Base-by-base conservation (phyloP, 92 coral and sea anemone species). In the Blastomussa wellsi region DNA sequence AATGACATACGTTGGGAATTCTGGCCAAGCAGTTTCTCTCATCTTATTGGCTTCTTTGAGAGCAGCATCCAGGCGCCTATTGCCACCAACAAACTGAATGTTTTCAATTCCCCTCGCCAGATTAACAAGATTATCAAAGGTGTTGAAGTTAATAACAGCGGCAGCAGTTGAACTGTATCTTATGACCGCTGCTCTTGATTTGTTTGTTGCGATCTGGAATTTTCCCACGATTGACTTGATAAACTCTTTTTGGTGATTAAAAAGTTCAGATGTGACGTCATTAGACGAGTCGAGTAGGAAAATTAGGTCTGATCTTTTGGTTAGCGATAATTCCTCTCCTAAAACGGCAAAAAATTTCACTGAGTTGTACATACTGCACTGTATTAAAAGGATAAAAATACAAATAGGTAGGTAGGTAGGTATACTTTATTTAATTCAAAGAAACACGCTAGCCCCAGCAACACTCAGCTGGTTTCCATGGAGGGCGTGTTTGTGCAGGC, bases 231-330 rank as follows among this genome's bases (percentile, higher is more conserved):
- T 80, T 20, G 93, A 88, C 79, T 88, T 92, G 35, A 95, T 92
- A 75, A 95, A 94, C 29, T 82, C 84, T 79, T 90, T 93, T 64
- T 93, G 93, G 66, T 78, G 67, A 48, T 88, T 90, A 51, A 85
- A 95, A 55, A 73, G 75, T 39, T 90, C 74, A 35, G 85, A 81
- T n/a, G 88, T 86, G 57, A 95, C 92, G 53, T 90, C 93, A 42
- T 84, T 81, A 17, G 98, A 95, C 35, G 97, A 93, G 88, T 95
- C 98, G 70, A 95, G 36, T 24, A 95, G 88, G 85, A 95, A 95
- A 42, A 91, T 90, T 51, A 92, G 69, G 26, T 95, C 97, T 36
- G 90, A 89, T 31, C 82, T 73, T 20, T 83, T 82, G 53, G 84
- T 85, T 24, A 78, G 77, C 7, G 72, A 75, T 28, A 85, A 79